Evolutionary conservation across 2,113 vertebrate species (phyloP), one percentile per base, ranked within the genome.

Genomic region (Psophia crepitans): DNA sequence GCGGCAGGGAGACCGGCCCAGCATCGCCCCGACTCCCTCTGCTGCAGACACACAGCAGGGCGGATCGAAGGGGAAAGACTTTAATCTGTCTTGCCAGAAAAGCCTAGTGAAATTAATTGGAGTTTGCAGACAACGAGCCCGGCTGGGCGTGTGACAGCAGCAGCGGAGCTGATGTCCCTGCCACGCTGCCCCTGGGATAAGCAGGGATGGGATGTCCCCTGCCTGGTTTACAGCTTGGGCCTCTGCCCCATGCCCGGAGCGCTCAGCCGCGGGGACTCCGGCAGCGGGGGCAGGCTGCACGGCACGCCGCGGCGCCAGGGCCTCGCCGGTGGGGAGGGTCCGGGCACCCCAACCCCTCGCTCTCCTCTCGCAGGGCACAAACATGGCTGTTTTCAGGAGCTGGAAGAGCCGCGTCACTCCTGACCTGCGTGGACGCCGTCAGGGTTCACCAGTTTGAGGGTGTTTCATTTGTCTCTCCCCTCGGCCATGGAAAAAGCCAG

Each of bases 371-470:
- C 63, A 37, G 81, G 77, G 37, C 70, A 49, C 49, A 35, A 46
- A 15, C 2, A 2, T 1, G 0, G 60, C 48, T 0, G 0, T 51
- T 37, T 4, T 35, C 2, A 2, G 18, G 63, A 46, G 35, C 53
- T 1, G 9, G 57, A 44, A 27, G 33, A 79, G 37, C 68, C 78
- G 84, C 2, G 1, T 78, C 84, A 17, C 56, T 49, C 35, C 46
- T 19, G 75, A 61, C 24, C 26, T 7, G 3, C 1, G 3, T 0
- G 8, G 73, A 44, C 8, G 0, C 60, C 4, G 2, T 2, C 2
- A 3, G 74, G 87, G 44, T 37, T 46, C 8, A 1, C 5, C 7
- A 37, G 46, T 19, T 11, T 22, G 43, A 75, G 65, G 14, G n/a
- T 6, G 51, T 49, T 76, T 64, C 82, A 57, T 91, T 80, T 65